A percentile compares a stretch with the other conserved stretches of the same genome.
phyloP scores from a whole-genome alignment of 92 coral and sea anemone species.

The Epizoanthus stellaris region DNA sequence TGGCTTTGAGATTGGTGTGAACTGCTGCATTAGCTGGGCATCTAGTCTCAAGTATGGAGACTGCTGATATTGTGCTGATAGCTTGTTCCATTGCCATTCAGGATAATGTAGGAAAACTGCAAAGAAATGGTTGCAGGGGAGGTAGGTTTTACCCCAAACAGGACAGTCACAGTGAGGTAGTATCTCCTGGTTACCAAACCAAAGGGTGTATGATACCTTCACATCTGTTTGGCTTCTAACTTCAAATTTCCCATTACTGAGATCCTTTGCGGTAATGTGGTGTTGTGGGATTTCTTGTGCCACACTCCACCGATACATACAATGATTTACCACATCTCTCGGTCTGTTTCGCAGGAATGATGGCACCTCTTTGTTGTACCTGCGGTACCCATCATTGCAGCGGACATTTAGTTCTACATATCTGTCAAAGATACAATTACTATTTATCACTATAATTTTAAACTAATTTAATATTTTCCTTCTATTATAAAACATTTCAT shows the following conservation, averaged over 20 bases:
- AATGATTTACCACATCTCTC: conserved; percentile 38
- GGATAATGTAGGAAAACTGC: conserved; percentile 51
- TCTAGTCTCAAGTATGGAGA: conserved; percentile 54
- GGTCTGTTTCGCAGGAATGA: conserved; percentile 54
- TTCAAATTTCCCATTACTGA: neutral
- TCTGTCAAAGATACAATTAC: conserved; percentile 21
- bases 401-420: conserved; percentile 48
- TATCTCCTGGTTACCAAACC: conserved; percentile 35
- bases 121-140: conserved; percentile 69
- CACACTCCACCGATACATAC: neutral
- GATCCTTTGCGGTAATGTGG: neutral
- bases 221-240: neutral
- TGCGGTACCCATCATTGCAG: conserved; percentile 28
- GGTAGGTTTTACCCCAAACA: conserved; percentile 54
- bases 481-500: too few relatives aligned
- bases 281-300: neutral
- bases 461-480: too few relatives aligned
- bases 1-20: neutral
- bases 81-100: conserved; percentile 55
- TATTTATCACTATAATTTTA: too few relatives aligned
- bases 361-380: conserved; percentile 49
- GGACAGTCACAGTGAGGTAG: conserved; percentile 49
- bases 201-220: neutral
- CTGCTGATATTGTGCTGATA: conserved; percentile 41
- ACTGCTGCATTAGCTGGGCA: conserved; percentile 31